phyloP scores from a whole-genome alignment of 2,888 invertebrate species.

The Pseudococcus longispinus region DNA sequence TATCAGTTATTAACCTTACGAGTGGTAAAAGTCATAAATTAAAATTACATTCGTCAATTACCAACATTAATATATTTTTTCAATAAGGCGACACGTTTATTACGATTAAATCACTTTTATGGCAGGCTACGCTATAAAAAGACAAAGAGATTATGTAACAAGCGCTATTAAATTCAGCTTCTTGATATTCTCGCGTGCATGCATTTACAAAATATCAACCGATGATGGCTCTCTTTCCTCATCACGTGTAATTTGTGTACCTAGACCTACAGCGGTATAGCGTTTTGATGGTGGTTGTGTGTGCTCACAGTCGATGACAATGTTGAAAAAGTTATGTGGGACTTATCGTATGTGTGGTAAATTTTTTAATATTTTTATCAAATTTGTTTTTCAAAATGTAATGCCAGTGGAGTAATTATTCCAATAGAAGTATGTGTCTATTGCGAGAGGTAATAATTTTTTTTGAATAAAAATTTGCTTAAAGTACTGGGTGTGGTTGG shows the following conservation, averaged over 20 bases:
- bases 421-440: too few species aligned
- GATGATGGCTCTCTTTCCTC: neutral
- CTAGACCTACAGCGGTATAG: too few species aligned
- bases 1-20: slow-evolving; percentile 28
- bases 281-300: neutral
- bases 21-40: slow-evolving; percentile 22
- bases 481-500: too few species aligned
- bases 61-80: slow-evolving; percentile 22
- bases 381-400: neutral
- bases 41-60: slow-evolving; percentile 18
- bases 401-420: too few species aligned
- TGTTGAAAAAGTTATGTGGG: neutral
- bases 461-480: too few species aligned
- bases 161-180: neutral
- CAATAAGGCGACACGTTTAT: slow-evolving; percentile 28
- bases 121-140: neutral
- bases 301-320: neutral
- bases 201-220: neutral
- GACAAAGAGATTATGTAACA: neutral
- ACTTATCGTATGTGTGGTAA: neutral
- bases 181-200: neutral
- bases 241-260: neutral
- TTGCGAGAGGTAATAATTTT: too few species aligned
- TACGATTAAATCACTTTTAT: slow-evolving; percentile 31
- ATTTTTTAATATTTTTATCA: neutral